A percentile compares a stretch with the other conserved stretches of the same genome.
Conservation (phyloP, 2,797 vertebrate genomes). For the Mastacembelus armatus region DNA sequence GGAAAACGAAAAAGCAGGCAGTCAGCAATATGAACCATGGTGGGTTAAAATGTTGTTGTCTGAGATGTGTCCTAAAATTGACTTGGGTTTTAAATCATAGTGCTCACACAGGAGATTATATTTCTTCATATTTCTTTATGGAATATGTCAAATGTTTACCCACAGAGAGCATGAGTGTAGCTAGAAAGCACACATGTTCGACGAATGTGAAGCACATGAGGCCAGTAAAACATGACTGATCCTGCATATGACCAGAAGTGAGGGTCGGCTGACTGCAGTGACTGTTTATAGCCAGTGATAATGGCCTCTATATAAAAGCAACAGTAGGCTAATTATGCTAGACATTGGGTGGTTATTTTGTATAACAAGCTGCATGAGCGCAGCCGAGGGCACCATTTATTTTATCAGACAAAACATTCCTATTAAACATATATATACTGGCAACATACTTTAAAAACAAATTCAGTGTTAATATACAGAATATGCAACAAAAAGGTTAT, state of each 20-base stretch:
- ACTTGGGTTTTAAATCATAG: constrained; percentile 5
- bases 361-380: constrained; percentile 23
- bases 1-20: too few species aligned
- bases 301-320: constrained; percentile 83
- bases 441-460: background rate
- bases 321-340: constrained; percentile 77
- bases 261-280: constrained; percentile 65
- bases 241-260: constrained; percentile 67
- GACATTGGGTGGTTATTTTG: constrained; percentile 46
- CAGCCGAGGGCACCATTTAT: background rate
- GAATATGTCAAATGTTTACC: constrained; percentile 30
- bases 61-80: constrained; percentile 19
- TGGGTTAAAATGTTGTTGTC: constrained; percentile 6
- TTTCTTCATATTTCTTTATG: constrained; percentile 15
- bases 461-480: background rate
- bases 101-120: background rate
- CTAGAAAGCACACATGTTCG: constrained; percentile 75
- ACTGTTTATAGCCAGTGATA: constrained; percentile 86
- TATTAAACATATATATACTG: background rate
- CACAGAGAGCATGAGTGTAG: constrained; percentile 22
- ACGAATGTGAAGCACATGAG: constrained; percentile 79
- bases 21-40: background rate
- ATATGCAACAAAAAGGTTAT: too few species aligned
- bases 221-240: constrained; percentile 79
- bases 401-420: background rate